Evolutionary conservation across 2,797 vertebrate species (phyloP), one percentile per base, ranked within the genome.

Genomic region (Avahi laniger): DNA sequence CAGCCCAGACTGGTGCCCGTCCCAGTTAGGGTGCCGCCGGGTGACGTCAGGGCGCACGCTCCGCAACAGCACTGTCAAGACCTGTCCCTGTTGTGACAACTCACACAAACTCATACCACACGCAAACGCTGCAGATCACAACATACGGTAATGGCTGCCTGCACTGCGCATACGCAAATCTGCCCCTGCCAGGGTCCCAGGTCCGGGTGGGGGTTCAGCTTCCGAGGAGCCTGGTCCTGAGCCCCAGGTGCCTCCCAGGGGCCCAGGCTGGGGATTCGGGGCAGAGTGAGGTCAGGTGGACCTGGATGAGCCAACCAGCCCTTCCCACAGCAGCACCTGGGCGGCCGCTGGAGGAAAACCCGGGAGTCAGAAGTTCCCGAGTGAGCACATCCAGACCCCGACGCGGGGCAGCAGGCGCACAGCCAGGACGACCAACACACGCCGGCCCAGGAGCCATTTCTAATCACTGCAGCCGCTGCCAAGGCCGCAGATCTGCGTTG

Each of bases 171-270:
- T 14, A 8, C 7, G 7, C 24, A 11, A 63, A 48, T 30, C 65
- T 10, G 4, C 13, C 33, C 43, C 33, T 0, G 20, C 1, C 10
- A 54, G 41, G 0, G 35, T 7, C 30, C 20, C 5, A 0, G 0
- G 6, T 22, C 24, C 15, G 7, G 24, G 28, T 18, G 35, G 35
- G 22, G 6, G 65, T 7, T 35, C 26, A 67, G 81, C 6, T 52
- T 35, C 50, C 17, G 7, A 17, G 33, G 82, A 41, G 1, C 72
- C 41, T 50, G 12, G 5, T 17, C 12, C 48, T 43, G 7, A 89
- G 48, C 1, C 79, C 59, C 11, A n/a, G 38, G 11, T 26, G 22
- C n/a, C 52, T 17, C 14, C 17, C 0, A 3, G 38, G 38, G 48
- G 26, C 50, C 11, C 9, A 24, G 41, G 80, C 3, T 22, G 63